Evolutionary conservation across 1,140 invertebrate genomes (phyloP).

Genomic region (Popillia japonica): DNA sequence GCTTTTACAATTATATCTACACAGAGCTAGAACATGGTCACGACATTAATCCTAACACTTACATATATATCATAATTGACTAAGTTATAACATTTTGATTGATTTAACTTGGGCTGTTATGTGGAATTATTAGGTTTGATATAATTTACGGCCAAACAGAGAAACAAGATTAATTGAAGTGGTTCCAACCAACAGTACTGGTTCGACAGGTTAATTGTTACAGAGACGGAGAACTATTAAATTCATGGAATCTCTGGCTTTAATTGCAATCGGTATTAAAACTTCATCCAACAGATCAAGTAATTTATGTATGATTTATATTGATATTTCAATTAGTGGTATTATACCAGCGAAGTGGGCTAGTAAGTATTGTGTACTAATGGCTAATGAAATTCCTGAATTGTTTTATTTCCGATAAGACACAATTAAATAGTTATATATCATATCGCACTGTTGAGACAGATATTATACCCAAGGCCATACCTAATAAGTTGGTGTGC

Average conservation of each 20-base stretch:
- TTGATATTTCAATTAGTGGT: neutral
- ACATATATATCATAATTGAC: neutral
- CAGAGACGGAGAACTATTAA: neutral
- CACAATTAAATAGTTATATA: no score
- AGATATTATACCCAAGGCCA: no score
- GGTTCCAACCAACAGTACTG: neutral
- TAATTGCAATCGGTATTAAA: slow-evolving; percentile 15
- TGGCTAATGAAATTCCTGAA: no score
- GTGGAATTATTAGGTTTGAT: slow-evolving; percentile 7
- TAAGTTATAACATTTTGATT: neutral
- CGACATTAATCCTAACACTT: neutral
- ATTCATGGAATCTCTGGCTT: neutral
- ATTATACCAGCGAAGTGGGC: neutral
- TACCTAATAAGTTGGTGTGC: no score
- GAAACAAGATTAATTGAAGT: slow-evolving; percentile 15
- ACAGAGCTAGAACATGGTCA: neutral
- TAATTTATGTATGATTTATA: neutral
- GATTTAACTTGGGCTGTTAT: neutral
- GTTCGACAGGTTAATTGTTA: slow-evolving; percentile 14
- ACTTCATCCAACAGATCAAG: neutral
- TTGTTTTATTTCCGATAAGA: no score
- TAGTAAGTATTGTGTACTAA: no score
- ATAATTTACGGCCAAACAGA: neutral
- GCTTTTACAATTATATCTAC: neutral
- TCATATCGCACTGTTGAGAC: no score